Percentiles rank a stretch among this genome's conserved stretches.
phyloP scores from a whole-genome alignment of 2,888 invertebrate genomes.

The Dynastes maya region DNA sequence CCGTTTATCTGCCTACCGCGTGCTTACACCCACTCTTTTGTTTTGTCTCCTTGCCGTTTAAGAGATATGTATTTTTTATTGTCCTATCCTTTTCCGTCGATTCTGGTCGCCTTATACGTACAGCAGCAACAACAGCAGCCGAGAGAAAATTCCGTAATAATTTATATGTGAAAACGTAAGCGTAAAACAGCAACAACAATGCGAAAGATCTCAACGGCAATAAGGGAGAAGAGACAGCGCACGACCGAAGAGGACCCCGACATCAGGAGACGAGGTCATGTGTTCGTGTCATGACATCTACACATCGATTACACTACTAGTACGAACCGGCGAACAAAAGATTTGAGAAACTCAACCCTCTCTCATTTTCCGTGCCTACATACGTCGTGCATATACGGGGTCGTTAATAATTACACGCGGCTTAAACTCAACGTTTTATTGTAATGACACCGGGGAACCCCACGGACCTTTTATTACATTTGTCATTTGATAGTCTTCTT shows the following conservation, averaged over 20 bases:
- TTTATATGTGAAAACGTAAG: constrained; percentile 40
- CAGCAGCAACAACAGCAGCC: constrained; percentile 5
- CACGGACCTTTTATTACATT: constrained; percentile 65
- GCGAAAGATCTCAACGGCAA: constrained; percentile 4
- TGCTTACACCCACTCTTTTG: constrained; percentile 29
- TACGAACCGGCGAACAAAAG: constrained; percentile 54
- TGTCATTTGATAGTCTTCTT: constrained; percentile 67
- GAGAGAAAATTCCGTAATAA: constrained; percentile 39
- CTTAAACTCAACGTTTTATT: constrained; percentile 67
- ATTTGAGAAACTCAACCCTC: constrained; percentile 57
- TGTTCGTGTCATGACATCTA: constrained; percentile 45
- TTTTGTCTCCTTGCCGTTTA: constrained; percentile 25
- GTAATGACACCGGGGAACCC: constrained; percentile 66
- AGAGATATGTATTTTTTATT: constrained; percentile 26
- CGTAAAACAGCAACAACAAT: constrained; percentile 37
- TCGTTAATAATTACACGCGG: constrained; percentile 67
- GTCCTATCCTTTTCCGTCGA: constrained; percentile 3
- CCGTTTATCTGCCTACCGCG: constrained; percentile 22
- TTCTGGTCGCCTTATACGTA: constrained; percentile 27
- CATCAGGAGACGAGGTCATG: constrained; percentile 5
- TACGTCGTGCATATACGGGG: constrained; percentile 3
- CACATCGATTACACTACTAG: constrained; percentile 53
- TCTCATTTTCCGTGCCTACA: constrained; percentile 48
- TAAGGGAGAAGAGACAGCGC: not conserved
- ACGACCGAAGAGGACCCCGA: constrained; percentile 6